phyloP scores from a whole-genome alignment of 2,888 invertebrate genomes.

The Myopa testacea region DNA sequence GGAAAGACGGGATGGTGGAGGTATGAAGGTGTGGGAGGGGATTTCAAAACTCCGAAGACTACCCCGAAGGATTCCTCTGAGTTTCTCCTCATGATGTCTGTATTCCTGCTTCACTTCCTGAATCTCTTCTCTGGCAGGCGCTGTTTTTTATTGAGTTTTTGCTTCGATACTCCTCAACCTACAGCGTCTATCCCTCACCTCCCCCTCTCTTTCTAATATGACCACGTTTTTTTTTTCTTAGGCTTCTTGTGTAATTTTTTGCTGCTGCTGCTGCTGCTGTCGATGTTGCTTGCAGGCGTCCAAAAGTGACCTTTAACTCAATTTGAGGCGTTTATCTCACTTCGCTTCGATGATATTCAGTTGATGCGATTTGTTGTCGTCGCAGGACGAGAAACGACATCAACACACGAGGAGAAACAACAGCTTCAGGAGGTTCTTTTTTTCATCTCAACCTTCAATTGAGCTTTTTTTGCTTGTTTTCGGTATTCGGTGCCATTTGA shows the following conservation, averaged over 20 bases:
- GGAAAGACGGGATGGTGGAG: no score
- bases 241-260: neutral
- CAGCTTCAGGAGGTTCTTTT: neutral
- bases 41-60: no score
- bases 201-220: no score
- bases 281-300: constrained; percentile 2
- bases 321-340: constrained; percentile 65
- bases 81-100: no score
- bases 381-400: neutral
- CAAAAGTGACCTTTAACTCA: constrained; percentile 58
- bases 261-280: neutral
- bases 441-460: neutral
- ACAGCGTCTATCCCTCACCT: no score
- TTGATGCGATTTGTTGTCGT: constrained; percentile 38
- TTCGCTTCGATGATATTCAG: constrained; percentile 36
- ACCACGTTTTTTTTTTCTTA: no score
- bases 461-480: neutral
- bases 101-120: no score
- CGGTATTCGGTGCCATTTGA: neutral
- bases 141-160: no score
- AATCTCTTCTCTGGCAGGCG: no score
- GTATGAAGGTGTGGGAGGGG: no score
- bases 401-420: neutral
- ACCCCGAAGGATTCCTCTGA: no score
- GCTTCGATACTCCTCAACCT: no score